phyloP scores from a whole-genome alignment of 2,888 invertebrate species.

The Polyploca ridens region DNA sequence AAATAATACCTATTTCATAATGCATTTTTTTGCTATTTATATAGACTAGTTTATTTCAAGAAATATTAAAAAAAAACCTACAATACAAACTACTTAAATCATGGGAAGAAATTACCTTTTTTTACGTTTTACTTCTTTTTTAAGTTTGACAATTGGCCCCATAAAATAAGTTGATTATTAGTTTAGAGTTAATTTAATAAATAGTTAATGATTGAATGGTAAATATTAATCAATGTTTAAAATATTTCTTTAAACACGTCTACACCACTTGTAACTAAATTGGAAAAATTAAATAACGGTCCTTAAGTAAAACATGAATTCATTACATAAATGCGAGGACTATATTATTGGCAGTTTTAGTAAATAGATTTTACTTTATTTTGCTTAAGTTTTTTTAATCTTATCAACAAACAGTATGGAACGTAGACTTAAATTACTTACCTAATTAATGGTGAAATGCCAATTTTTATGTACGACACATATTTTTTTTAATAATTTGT shows the following conservation, averaged over 20 bases:
- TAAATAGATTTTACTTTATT: constrained; percentile 46
- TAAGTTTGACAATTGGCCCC: no score
- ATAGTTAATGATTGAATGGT: no score
- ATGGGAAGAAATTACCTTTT: no score
- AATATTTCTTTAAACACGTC: background rate
- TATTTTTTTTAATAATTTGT: constrained; percentile 36
- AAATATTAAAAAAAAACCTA: constrained; percentile 22
- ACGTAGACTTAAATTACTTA: constrained; percentile 54
- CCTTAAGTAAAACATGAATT: constrained; percentile 41
- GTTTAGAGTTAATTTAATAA: no score
- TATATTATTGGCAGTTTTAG: constrained; percentile 71
- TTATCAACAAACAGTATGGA: constrained; percentile 58
- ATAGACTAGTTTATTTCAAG: constrained; percentile 37
- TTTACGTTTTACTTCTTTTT: no score
- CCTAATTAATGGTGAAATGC: constrained; percentile 69
- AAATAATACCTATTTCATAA: constrained; percentile 34
- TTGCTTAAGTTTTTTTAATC: constrained; percentile 42
- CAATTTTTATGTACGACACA: constrained; percentile 78
- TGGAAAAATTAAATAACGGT: constrained; percentile 34
- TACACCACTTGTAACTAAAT: constrained; percentile 8
- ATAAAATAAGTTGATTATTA: no score
- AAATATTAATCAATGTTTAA: no score
- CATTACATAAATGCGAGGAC: constrained; percentile 76
- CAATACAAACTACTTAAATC: background rate
- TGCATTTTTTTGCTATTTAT: constrained; percentile 26